Base-by-base conservation (phyloP, 2,888 invertebrate genomes). In the Sphaerophoria taeniata region DNA sequence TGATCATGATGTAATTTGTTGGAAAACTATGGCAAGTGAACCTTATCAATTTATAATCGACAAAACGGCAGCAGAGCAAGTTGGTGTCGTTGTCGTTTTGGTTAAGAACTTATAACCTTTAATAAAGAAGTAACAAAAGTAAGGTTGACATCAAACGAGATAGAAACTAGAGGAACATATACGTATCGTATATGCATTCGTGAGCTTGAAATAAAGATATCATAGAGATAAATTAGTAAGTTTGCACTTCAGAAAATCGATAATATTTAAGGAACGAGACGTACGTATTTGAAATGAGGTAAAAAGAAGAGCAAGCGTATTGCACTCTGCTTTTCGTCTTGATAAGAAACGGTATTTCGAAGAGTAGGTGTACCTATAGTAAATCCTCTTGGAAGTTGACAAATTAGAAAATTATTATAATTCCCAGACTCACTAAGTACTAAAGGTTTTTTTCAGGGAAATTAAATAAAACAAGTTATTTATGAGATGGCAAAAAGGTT, bases 1-100 rank as follows among this genome's bases (percentile, higher is more conserved):
- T 43, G 78, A 74, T 83, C 73, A 9, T 58, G 36, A 65, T 70
- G 69, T 83, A 73, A 82, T 73, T 69, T 72, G 33, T 63, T 51
- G 24, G 11, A 56, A 47, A 56, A 56, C 14, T 36, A 6, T 43
- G 12, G 9, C 56, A 5, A 36, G 16, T 16, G 4, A 14, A 43
- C 39, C 60, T 60, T 60, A 60, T 60, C 60, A 60, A 60, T 60
- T 60, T 60, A 43, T 43, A 60, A 60, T 60, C 39, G 60, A 43
- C 24, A 51, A 24, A 60, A 12, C 43, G 39, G 11, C 43, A 24
- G 24, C 1, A 24, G 1, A 24, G 24, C 24, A 24, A 24, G 43
- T 9, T 9, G 43, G 6, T 9, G 3, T 39, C 39, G 39, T 39
- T 9, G 6, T 39, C 9, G 39, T 58, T 36, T 31, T 53, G 12